Evolutionary conservation across 2,888 invertebrate genomes (phyloP), one percentile per base, ranked within the genome.

Genomic region (Parnassius mnemosyne): DNA sequence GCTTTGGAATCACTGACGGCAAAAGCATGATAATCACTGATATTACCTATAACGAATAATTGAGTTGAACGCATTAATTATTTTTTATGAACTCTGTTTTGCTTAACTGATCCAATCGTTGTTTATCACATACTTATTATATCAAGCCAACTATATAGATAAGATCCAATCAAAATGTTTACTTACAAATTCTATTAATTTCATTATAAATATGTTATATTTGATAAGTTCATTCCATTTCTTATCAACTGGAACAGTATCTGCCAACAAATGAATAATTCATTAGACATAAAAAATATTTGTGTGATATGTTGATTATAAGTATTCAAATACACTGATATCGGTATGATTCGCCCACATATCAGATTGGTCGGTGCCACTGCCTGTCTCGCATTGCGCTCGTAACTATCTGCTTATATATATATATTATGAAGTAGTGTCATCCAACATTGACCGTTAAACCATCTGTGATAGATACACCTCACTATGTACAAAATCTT

Each of bases 161-260:
- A 12, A 13, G 9, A 13, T 13, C 7, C 2, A n/a, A 53, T 13
- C 42, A n/a, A 42, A 44, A 43, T 54, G 20, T 54, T 60, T 83
- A 89, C 90, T 90, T 80, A 90, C 90, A 75, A 90, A 90, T 73
- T 90, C 90, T 51, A 90, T 83, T 59, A 90, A 74, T 77, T 90
- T 90, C 89, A 90, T 88, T 44, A 90, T 83, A 75, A 90, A 90
- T 68, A 89, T 89, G 70, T 90, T 90, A 67, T 90, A 90, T 80
- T 79, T 83, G 66, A 89, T 84, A 62, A 90, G 74, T 76, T 89
- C 89, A 68, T 76, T 83, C 85, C 84, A 87, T 78, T 89, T 90
- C 75, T 88, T 90, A 70, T 89, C 89, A 42, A 89, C 88, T 62
- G 90, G 89, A 43, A 89, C 88, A 13, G 89, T 85, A 79, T 90